These are phyloP conservation scores for Calliopsis andreniformis DNA, from an alignment of 1,140 invertebrate species.

Conservation along the genomic window DNA sequence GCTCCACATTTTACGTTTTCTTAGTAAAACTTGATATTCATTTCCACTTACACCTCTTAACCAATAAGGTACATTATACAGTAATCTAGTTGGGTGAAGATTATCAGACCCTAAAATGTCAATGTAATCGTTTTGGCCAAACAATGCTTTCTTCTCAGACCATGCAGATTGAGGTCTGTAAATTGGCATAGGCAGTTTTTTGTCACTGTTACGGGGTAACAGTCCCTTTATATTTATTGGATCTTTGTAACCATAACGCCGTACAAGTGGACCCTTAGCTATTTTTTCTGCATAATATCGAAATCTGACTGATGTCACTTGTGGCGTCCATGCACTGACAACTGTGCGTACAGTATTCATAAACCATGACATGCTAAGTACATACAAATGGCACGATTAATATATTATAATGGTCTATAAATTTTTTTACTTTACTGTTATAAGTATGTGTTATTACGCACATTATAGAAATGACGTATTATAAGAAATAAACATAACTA, in stretches of 20 bases:
- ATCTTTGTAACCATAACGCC: constrained; percentile 88
- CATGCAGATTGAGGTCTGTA: constrained; percentile 89
- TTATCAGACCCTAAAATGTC: constrained; percentile 94
- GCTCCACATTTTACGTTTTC: constrained; percentile 87
- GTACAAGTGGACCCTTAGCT: constrained; percentile 82
- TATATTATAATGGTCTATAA: too few species aligned
- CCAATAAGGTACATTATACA: constrained; percentile 93
- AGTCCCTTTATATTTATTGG: constrained; percentile 85
- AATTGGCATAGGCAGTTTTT: constrained; percentile 84
- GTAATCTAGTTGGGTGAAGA: constrained; percentile 90
- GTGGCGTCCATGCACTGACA: constrained; percentile 72
- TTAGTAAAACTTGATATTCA: constrained; percentile 91
- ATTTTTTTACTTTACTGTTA: too few species aligned
- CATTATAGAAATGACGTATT: too few species aligned
- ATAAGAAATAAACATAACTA: too few species aligned
- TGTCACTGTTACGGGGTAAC: constrained; percentile 84
- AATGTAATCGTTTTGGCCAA: constrained; percentile 98
- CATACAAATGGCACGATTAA: too few species aligned
- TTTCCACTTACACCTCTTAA: constrained; percentile 92
- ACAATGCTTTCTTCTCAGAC: constrained; percentile 89
- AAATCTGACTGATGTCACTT: constrained; percentile 80
- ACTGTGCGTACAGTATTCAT: constrained; percentile 48
- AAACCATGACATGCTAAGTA: constrained; percentile 69
- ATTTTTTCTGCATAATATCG: constrained; percentile 87
- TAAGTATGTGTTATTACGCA: too few species aligned